These are phyloP conservation scores for Psophia crepitans DNA, from an alignment of 2,113 vertebrate species.

Conservation along the genomic window DNA sequence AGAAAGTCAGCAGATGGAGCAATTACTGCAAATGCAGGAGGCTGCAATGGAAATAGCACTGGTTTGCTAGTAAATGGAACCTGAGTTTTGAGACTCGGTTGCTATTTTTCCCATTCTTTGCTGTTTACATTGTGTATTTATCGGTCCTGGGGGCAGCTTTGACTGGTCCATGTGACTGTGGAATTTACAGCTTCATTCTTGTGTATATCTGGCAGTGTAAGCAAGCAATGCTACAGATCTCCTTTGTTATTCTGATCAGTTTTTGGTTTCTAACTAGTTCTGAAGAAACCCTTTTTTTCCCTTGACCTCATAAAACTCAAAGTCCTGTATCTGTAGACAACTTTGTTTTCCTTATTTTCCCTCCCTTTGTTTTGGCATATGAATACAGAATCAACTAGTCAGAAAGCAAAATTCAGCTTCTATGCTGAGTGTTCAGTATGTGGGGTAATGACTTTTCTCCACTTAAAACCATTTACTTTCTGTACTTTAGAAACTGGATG, in stretches of 20 bases:
- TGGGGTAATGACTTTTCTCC: not conserved
- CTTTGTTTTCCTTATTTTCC: not conserved
- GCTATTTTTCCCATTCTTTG: not conserved
- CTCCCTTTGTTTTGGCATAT: not conserved
- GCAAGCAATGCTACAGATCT: not conserved
- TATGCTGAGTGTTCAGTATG: not conserved
- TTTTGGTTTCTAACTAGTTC: not conserved
- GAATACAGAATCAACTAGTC: not conserved
- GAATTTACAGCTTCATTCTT: constrained; percentile 16
- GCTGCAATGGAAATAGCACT: not conserved
- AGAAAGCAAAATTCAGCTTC: not conserved
- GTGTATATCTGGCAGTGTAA: not conserved
- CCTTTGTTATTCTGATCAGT: not conserved
- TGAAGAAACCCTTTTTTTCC: not conserved
- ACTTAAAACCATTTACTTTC: not conserved
- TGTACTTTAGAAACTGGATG: not conserved
- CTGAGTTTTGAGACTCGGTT: not conserved
- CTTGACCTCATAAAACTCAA: not conserved
- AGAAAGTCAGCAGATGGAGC: constrained; percentile 9
- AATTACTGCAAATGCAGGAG: not conserved
- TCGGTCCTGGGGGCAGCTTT: not conserved
- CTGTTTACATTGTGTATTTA: not conserved
- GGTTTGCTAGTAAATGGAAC: not conserved
- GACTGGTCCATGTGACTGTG: not conserved
- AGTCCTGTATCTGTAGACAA: not conserved